Base-by-base conservation (phyloP, 1,140 invertebrate species). In the Achroia grisella region DNA sequence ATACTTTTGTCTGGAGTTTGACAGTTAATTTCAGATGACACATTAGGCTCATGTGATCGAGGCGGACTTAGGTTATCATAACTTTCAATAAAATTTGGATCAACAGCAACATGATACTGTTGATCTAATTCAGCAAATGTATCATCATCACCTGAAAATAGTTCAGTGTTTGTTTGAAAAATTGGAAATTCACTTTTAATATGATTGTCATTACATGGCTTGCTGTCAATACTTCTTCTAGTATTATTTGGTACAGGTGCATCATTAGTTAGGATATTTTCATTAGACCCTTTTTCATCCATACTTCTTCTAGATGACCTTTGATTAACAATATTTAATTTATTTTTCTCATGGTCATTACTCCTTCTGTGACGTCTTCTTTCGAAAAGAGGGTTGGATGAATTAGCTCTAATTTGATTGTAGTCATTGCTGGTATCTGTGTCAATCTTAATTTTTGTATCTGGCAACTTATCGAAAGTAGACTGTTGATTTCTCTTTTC, bases 81-180 rank as follows among this genome's bases (percentile, higher is more conserved):
- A 53, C 49, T 54, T 48, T 77, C 69, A 44, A 82, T 70, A 37
- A 85, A 85, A 47, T 71, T 77, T 43, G 66, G 75, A 54, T 85
- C 81, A 34, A 85, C 81, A 37, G 64, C 71, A 32, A 85, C 77
- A 73, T 85, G 81, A 59, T 85, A 85, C 34, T 85, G 81, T 11
- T 71, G 74, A 52, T 83, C 81, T 23, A 85, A 52, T 46, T 83
- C 79, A 36, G 71, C 79, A 68, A 85, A 85, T 17, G 81, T 70
- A 52, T 83, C 73, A 42, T 85, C 78, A 15, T 81, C 78, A 17
- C 83, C 81, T 30, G 67, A 70, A 8, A 71, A 17, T 11, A 65
- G 61, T 27, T 74, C 69, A 33, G 52, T 11, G 53, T 62, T 70
- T 4, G 54, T 12, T 17, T 73, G 57, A 69, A 81, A 81, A 10